Evolutionary conservation across 2,797 vertebrate genomes (phyloP), one percentile per base, ranked within the genome.

Genomic region (Enteromius fasciolatus): DNA sequence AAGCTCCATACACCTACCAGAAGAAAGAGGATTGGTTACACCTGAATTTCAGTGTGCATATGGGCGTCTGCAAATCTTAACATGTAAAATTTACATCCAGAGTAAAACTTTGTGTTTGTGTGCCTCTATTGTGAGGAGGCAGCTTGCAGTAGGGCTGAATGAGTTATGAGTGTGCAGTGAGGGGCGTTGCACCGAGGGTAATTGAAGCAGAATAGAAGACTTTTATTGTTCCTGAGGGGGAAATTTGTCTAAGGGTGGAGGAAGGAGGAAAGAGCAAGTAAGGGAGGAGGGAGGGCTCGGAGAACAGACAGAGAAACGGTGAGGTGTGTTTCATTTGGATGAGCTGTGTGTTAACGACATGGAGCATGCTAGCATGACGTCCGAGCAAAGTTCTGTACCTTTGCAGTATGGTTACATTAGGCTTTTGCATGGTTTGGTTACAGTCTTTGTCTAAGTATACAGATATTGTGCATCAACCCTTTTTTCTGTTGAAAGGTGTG

Each of bases 171-270:
- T 86, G 86, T 89, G 89, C 86, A 82, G 89, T 88, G 90, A 84
- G 81, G 84, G 83, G 82, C n/a, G 76, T 92, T 90, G 88, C 92
- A 91, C 83, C 89, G 88, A 89, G 92, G 90, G 91, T 94, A 94
- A 94, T 93, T 92, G 91, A 92, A 93, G 93, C 91, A 93, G 91
- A 93, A 93, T 94, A 91, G 92, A 92, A 93, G 92, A 93, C 90
- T 91, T 94, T 92, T 93, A 94, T 93, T 90, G 92, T 92, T 91
- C 91, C 92, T 91, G 72, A 89, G 89, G 92, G 93, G 90, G 83
- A 89, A 89, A 91, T 94, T 88, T 86, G 85, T 92, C 87, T 83
- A 84, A 90, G 87, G 84, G 88, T 88, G 76, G 76, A 73, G 89
- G 89, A 87, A 81, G 59, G 82, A 92, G 86, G 87, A 88, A 85